A percentile compares a stretch with the other conserved stretches of the same genome.
Evolutionary conservation across 2,888 invertebrate genomes (phyloP).

Genomic region (Apamea crenata): DNA sequence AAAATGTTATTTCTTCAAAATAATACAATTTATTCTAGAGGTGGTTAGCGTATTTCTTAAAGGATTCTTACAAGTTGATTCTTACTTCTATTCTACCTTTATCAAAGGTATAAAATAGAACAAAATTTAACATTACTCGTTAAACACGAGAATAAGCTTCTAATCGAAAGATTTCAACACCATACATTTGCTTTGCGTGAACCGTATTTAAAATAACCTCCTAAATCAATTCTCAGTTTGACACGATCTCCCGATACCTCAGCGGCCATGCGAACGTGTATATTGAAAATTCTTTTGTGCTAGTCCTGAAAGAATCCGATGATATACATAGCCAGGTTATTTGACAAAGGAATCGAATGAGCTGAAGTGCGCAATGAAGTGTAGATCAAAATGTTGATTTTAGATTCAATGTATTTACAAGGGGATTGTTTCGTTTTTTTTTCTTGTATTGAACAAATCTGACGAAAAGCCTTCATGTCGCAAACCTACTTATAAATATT

Average conservation of each 20-base stretch:
- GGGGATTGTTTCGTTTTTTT: not conserved
- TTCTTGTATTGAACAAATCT: not conserved
- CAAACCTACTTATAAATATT: not conserved
- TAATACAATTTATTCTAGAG: too few relatives aligned
- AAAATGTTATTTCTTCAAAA: too few relatives aligned
- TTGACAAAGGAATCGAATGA: slow-evolving; percentile 55
- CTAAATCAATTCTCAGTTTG: slow-evolving; percentile 3
- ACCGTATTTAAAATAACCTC: slow-evolving; percentile 4
- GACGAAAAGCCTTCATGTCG: not conserved
- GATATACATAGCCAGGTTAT: slow-evolving; percentile 38
- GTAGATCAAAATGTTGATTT: slow-evolving; percentile 29
- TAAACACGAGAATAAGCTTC: not conserved
- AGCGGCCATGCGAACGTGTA: slow-evolving; percentile 9
- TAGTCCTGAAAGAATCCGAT: slow-evolving; percentile 47
- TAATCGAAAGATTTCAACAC: not conserved
- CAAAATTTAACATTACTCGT: not conserved
- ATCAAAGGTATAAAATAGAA: not conserved
- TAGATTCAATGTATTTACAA: slow-evolving; percentile 20
- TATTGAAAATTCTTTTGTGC: slow-evolving; percentile 55
- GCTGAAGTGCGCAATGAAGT: slow-evolving; percentile 32
- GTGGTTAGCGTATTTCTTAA: too few relatives aligned
- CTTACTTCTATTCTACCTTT: too few relatives aligned
- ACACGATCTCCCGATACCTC: slow-evolving; percentile 1
- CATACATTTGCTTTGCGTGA: not conserved
- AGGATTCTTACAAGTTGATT: too few relatives aligned